Conservation (phyloP, 1,140 invertebrate genomes). For the Sycobia sp. region DNA sequence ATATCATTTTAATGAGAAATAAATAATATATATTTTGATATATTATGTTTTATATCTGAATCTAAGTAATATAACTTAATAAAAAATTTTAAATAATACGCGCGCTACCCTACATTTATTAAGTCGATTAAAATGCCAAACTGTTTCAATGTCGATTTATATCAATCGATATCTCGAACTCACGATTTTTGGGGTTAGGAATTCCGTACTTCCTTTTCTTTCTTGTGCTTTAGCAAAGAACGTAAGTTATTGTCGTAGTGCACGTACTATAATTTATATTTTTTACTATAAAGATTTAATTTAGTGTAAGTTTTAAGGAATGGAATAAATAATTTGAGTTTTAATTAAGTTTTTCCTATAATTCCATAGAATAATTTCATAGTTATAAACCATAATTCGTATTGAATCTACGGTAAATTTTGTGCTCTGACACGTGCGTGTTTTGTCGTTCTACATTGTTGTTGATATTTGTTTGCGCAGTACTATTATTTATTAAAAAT, state of each 20-base stretch:
- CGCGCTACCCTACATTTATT: background rate
- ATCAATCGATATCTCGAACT: background rate
- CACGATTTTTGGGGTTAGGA: conserved; percentile 10
- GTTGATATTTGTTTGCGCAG: background rate
- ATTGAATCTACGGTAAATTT: conserved; percentile 4
- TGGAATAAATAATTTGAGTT: background rate
- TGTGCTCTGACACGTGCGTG: conserved; percentile 15
- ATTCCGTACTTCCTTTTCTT: conserved; percentile 20
- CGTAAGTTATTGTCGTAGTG: conserved; percentile 21
- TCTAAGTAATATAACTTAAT: no score
- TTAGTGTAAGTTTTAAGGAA: conserved; percentile 1
- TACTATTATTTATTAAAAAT: background rate
- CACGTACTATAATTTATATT: background rate
- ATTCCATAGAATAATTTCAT: background rate
- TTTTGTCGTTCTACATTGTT: background rate
- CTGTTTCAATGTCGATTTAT: background rate
- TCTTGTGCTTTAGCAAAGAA: conserved; percentile 7
- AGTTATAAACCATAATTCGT: background rate
- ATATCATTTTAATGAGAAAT: no score
- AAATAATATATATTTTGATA: no score
- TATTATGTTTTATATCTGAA: no score
- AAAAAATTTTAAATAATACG: background rate
- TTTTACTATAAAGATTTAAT: background rate
- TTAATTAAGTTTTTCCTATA: background rate
- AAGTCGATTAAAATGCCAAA: no score